Evolutionary conservation across 2,888 invertebrate genomes (phyloP), one percentile per base, ranked within the genome.

Genomic region (Pheosia tremula): DNA sequence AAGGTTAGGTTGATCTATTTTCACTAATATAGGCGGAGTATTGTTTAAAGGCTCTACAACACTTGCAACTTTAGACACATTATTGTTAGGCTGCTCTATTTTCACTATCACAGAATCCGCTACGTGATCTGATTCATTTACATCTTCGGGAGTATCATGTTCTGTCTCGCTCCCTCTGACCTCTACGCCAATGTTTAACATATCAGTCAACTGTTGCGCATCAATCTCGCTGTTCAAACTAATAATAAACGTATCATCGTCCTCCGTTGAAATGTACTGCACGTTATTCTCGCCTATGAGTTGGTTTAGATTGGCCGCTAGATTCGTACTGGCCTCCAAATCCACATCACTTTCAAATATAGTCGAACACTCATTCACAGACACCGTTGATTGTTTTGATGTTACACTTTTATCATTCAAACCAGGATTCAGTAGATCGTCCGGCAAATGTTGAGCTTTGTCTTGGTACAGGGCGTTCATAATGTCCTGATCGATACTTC

Each of bases 261-360:
- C 88, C 63, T 93, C 93, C 0, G 93, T 93, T 3, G 91, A 92
- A 57, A 93, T 89, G 52, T 93, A 93, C 56, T 93, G 92, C 2
- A 93, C 93, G 62, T 74, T 88, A 65, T 93, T 93, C 62, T 93
- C 94, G 0, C 91, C 92, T 0, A 93, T 93, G 10, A 93, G 64
- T 64, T 93, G 93, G 62, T 91, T 93, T n/a, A 93, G 74, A 76
- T 93, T 93, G 0, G 90, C 92, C 0, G 93, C 90, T 63, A 93
- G 77, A 74, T 89, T 90, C 0, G 90, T 87, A 67, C 93, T 93
- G 0, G 90, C 89, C 78, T 93, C 93, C 61, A 93, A 84, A 75
- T 93, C 93, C 0, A 93, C 91, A 63, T 93, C 93, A 45, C 88
- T 92, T 72, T 93, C 93, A 60, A 93, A 93, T 74, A 93, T 93